Percentiles rank a stretch among this genome's conserved stretches.
Evolutionary conservation across 2,888 invertebrate species (phyloP).

Genomic region (Drosophila pseudotakahashii): DNA sequence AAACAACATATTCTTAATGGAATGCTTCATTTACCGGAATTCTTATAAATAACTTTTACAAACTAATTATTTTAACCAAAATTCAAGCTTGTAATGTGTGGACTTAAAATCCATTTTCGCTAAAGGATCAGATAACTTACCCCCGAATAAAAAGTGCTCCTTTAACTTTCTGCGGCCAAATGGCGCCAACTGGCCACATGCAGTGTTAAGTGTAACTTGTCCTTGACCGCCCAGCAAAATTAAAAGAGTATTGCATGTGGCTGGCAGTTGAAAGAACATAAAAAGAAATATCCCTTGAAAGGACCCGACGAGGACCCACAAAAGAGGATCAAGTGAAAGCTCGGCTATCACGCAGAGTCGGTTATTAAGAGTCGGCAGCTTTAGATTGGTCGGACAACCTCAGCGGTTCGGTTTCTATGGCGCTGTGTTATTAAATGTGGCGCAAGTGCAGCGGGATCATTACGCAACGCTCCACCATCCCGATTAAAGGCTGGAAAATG

Average conservation of each 20-base stretch:
- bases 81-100: not conserved
- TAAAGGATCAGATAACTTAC: not conserved
- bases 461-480: slow-evolving; percentile 38
- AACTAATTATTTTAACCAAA: not conserved
- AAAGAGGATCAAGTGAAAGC: slow-evolving; percentile 14
- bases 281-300: not conserved
- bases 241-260: slow-evolving; percentile 1
- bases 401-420: slow-evolving; percentile 44
- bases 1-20: no score
- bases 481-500: slow-evolving; percentile 63
- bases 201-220: slow-evolving; percentile 16
- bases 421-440: slow-evolving; percentile 38
- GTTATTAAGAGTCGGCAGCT: slow-evolving; percentile 37
- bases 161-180: slow-evolving; percentile 4
- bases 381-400: slow-evolving; percentile 3
- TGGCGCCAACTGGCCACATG: slow-evolving; percentile 33
- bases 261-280: slow-evolving; percentile 7
- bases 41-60: no score
- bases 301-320: not conserved
- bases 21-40: not conserved
- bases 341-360: slow-evolving; percentile 30
- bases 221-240: slow-evolving; percentile 10
- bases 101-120: not conserved
- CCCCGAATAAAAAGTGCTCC: slow-evolving; percentile 3
- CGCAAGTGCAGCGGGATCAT: slow-evolving; percentile 44